Evolutionary conservation across 2,797 vertebrate species (phyloP).

Genomic region (Microctenopoma lineatum): DNA sequence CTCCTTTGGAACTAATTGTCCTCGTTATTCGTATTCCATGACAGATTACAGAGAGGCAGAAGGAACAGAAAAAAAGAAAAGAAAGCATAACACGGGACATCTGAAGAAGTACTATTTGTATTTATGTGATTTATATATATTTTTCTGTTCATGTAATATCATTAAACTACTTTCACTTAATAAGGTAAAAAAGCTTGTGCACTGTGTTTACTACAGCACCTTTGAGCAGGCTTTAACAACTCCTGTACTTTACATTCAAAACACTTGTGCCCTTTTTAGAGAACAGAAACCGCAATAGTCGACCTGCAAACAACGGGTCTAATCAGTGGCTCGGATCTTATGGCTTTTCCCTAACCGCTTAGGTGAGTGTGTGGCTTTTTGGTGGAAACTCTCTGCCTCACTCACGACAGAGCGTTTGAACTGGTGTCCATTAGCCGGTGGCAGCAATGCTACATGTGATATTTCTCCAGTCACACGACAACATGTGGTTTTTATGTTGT

Average conservation of each 20-base stretch:
- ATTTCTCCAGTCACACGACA: conserved; percentile 3
- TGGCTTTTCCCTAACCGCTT: conserved; percentile 9
- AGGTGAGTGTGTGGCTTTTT: conserved; percentile 21
- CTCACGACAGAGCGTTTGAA: not conserved
- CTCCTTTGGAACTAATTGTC: not conserved
- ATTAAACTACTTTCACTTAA: not conserved
- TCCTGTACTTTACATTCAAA: not conserved
- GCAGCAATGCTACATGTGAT: not conserved
- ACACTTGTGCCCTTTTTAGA: not conserved
- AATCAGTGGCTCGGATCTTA: not conserved
- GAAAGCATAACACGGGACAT: not conserved
- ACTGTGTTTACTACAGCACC: not conserved
- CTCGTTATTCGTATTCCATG: conserved; percentile 3
- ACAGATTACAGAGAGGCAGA: conserved; percentile 39
- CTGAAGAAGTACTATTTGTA: not conserved
- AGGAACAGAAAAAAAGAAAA: not conserved
- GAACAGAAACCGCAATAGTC: conserved; percentile 23
- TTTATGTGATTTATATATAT: conserved; percentile 7
- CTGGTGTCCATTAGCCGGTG: not conserved
- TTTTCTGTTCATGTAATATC: conserved; percentile 6
- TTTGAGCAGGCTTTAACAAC: not conserved
- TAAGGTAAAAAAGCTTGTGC: not conserved
- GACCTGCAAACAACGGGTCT: not conserved
- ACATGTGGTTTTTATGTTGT: not conserved
- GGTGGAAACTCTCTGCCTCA: conserved; percentile 30